These are phyloP conservation scores for Bellardia pandia DNA, from an alignment of 2,888 invertebrate species.

Conservation along the genomic window DNA sequence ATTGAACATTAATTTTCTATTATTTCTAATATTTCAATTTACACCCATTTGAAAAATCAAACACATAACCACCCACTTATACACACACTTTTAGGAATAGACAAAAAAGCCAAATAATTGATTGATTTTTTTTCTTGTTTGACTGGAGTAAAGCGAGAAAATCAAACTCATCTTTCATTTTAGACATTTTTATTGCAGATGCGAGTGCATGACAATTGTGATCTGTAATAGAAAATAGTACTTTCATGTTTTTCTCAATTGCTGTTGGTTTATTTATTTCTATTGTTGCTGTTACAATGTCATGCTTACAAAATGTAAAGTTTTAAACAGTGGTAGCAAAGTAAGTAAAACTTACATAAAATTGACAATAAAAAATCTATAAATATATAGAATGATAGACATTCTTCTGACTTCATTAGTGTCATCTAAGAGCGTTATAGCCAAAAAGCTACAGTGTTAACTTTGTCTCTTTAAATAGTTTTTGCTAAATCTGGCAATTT, in stretches of 20 bases:
- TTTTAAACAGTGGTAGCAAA: neutral
- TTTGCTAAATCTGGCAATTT: no score
- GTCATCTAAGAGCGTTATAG: no score
- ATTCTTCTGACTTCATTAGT: no score
- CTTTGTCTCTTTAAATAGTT: no score
- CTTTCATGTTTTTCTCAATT: constrained; percentile 57
- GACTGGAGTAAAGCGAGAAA: constrained; percentile 44
- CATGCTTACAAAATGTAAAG: neutral
- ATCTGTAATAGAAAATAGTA: constrained; percentile 66
- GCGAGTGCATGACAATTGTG: constrained; percentile 66
- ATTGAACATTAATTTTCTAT: constrained; percentile 68
- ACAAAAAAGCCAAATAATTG: constrained; percentile 45
- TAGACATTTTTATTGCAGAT: constrained; percentile 38
- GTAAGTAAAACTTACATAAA: neutral
- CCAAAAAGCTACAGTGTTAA: no score
- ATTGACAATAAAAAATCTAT: no score
- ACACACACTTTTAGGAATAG: neutral
- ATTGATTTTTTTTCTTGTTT: constrained; percentile 48
- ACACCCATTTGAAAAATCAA: constrained; percentile 16
- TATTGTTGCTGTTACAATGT: constrained; percentile 24
- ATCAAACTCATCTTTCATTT: constrained; percentile 60
- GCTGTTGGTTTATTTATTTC: constrained; percentile 16
- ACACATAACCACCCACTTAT: neutral
- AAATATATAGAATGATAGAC: no score
- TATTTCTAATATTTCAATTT: constrained; percentile 63